These are phyloP conservation scores for Sebastes melanostomus DNA, from an alignment of 2,797 vertebrate genomes.

Conservation along the genomic window DNA sequence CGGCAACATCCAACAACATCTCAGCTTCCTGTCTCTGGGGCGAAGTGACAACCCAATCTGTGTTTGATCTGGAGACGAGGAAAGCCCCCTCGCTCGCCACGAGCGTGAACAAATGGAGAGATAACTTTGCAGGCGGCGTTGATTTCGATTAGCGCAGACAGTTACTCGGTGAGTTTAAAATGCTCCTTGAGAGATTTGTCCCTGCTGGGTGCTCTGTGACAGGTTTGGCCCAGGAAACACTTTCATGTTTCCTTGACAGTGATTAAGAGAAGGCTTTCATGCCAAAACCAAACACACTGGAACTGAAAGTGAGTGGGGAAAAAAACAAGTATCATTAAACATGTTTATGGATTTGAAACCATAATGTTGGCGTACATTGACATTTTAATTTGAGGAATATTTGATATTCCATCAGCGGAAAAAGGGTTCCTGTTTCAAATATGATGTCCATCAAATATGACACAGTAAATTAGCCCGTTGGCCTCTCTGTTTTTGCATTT, in stretches of 20 bases:
- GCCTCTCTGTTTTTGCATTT: neutral
- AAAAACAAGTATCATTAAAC: neutral
- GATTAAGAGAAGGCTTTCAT: slow-evolving; percentile 13
- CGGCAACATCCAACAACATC: neutral
- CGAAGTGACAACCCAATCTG: slow-evolving; percentile 4
- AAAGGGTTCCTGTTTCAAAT: neutral
- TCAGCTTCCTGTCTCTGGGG: slow-evolving; percentile 2
- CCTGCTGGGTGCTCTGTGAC: slow-evolving; percentile 16
- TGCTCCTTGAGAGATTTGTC: slow-evolving; percentile 14
- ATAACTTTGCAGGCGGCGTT: slow-evolving; percentile 4
- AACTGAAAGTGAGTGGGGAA: neutral
- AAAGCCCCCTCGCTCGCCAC: slow-evolving; percentile 4
- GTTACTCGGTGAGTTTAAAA: slow-evolving; percentile 26
- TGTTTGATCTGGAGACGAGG: slow-evolving; percentile 38
- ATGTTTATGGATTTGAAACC: neutral
- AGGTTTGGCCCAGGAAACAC: slow-evolving; percentile 1
- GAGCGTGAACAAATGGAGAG: neutral
- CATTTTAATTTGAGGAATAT: neutral
- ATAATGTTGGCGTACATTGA: neutral
- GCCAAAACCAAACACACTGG: neutral
- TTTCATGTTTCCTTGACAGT: slow-evolving; percentile 20
- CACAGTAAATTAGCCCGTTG: neutral
- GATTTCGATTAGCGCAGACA: slow-evolving; percentile 36
- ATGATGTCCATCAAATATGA: neutral
- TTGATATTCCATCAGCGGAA: neutral